phyloP scores from a whole-genome alignment of 92 coral and sea anemone genomes.

The Metridium senile region DNA sequence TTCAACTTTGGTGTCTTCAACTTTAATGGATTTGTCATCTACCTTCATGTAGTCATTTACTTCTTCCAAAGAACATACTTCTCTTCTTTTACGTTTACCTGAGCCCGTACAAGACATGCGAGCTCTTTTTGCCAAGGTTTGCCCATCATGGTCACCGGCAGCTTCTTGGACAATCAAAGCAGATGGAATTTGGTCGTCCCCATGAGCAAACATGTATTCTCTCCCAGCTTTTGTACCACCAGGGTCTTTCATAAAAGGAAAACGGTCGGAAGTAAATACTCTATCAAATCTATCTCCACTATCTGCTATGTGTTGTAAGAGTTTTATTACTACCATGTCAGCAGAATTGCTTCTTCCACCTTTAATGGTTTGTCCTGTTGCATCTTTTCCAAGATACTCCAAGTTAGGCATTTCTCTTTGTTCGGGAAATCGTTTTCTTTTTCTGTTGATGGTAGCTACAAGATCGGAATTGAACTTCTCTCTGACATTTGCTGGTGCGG shows the following conservation, averaged over 20 bases:
- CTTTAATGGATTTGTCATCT: slow-evolving; percentile 43
- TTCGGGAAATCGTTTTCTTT: slow-evolving; percentile 31
- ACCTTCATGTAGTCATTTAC: slow-evolving; percentile 9
- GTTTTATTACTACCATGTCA: slow-evolving; percentile 3
- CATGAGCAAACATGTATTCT: slow-evolving; percentile 1
- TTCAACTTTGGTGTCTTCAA: slow-evolving; percentile 23
- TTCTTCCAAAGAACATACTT: slow-evolving; percentile 24
- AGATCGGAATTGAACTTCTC: slow-evolving; percentile 24
- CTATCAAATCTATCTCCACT: background rate
- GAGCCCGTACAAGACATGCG: slow-evolving; percentile 19
- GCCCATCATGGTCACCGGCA: slow-evolving; percentile 32
- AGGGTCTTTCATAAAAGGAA: background rate
- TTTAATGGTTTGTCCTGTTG: too few species aligned
- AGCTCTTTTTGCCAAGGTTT: slow-evolving; percentile 11
- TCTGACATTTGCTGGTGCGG: slow-evolving; percentile 25
- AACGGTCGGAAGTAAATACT: background rate
- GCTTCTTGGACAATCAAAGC: slow-evolving; percentile 28
- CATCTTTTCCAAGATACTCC: slow-evolving; percentile 5
- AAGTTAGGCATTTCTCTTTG: slow-evolving; percentile 21
- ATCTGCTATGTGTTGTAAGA: background rate
- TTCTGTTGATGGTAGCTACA: slow-evolving; percentile 2
- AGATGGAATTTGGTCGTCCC: slow-evolving; percentile 28
- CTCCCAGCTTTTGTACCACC: slow-evolving; percentile 29
- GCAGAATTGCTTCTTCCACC: slow-evolving; percentile 52
- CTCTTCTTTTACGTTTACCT: slow-evolving; percentile 23